Conservation (phyloP, 1,140 invertebrate genomes). For the Drosophila serrata region DNA sequence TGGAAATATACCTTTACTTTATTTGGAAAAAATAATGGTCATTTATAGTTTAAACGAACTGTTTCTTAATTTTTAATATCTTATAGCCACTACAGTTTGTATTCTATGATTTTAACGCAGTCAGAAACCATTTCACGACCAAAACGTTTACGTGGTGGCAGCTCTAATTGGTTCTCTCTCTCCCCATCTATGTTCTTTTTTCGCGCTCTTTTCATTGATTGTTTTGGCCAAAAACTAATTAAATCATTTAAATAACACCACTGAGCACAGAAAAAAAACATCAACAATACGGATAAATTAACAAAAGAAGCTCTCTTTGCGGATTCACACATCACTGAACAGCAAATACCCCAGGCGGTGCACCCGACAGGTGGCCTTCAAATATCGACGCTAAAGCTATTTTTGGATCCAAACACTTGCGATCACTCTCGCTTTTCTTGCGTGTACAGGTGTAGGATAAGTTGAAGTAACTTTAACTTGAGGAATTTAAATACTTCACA, state of each 20-base stretch:
- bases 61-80: neutral
- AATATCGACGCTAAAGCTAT: conserved; percentile 41
- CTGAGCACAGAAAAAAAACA: conserved; percentile 2
- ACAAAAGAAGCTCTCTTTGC: conserved; percentile 25
- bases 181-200: neutral
- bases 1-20: neutral
- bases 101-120: neutral
- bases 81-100: no score
- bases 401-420: conserved; percentile 55
- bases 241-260: conserved; percentile 44
- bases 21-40: neutral
- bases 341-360: conserved; percentile 46
- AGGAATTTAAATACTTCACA: conserved; percentile 34
- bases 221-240: conserved; percentile 62
- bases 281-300: conserved; percentile 29
- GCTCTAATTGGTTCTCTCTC: conserved; percentile 24
- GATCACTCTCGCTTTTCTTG: conserved; percentile 40
- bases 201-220: conserved; percentile 39
- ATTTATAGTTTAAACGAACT: neutral
- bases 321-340: conserved; percentile 60
- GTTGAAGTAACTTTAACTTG: neutral
- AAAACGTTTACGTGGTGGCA: conserved; percentile 11
- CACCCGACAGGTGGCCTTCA: conserved; percentile 78
- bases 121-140: no score
- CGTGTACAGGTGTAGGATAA: conserved; percentile 13